phyloP scores from a whole-genome alignment of 1,140 invertebrate genomes.

The Pseudomyrmex sp. region DNA sequence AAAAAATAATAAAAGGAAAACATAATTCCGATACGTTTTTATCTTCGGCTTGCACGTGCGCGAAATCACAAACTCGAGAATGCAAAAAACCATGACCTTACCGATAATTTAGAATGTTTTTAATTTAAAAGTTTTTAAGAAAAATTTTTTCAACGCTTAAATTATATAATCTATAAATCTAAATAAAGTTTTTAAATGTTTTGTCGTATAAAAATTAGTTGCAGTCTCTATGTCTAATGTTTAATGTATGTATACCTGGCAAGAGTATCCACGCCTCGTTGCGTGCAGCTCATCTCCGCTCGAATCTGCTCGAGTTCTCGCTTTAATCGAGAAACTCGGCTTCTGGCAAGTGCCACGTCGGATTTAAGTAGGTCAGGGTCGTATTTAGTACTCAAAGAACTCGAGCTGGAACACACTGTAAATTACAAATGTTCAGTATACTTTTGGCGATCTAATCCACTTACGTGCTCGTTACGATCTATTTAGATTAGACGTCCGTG shows the following conservation, averaged over 20 bases:
- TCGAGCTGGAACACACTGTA: constrained; percentile 96
- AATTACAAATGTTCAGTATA: constrained; percentile 67
- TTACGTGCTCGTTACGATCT: background rate
- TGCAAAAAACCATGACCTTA: too few species aligned
- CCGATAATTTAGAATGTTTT: too few species aligned
- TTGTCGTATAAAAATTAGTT: background rate
- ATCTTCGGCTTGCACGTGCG: too few species aligned
- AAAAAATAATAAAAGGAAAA: too few species aligned
- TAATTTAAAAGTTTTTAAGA: too few species aligned
- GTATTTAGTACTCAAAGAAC: constrained; percentile 95
- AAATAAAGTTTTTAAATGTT: too few species aligned
- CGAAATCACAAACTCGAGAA: too few species aligned
- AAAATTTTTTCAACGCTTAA: too few species aligned
- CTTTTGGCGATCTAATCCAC: background rate
- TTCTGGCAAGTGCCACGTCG: constrained; percentile 95
- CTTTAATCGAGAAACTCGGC: constrained; percentile 94
- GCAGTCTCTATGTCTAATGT: background rate
- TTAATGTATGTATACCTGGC: constrained; percentile 88
- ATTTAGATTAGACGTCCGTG: background rate
- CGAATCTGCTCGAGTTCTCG: constrained; percentile 96
- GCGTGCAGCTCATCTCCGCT: constrained; percentile 96
- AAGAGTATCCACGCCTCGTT: constrained; percentile 96
- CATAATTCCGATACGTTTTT: too few species aligned
- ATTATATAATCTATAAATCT: too few species aligned
- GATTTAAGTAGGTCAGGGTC: constrained; percentile 97